These are phyloP conservation scores for Polyploca ridens DNA, from an alignment of 2,888 invertebrate species.

Conservation along the genomic window DNA sequence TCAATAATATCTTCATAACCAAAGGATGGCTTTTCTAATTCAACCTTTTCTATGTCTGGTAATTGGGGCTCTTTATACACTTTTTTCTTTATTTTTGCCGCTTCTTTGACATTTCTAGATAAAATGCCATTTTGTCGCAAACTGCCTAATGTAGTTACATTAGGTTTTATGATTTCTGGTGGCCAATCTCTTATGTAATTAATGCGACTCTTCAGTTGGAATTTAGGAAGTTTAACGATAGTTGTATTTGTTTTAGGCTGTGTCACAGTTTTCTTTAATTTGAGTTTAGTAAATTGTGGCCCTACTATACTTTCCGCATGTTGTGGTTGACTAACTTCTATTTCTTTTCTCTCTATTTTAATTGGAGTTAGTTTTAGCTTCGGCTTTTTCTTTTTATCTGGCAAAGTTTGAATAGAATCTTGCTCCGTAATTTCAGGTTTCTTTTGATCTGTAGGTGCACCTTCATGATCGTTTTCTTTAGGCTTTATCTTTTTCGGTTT, in stretches of 20 bases:
- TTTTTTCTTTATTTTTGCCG: constrained; percentile 85
- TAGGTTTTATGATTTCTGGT: constrained; percentile 80
- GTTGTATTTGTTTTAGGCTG: constrained; percentile 77
- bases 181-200: constrained; percentile 86
- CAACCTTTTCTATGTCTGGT: constrained; percentile 80
- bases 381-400: constrained; percentile 54
- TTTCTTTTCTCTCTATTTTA: constrained; percentile 86
- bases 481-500: constrained; percentile 18
- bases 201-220: constrained; percentile 89
- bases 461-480: constrained; percentile 30
- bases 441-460: constrained; percentile 33
- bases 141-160: constrained; percentile 82
- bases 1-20: constrained; percentile 78
- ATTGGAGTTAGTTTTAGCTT: constrained; percentile 76
- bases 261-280: constrained; percentile 86
- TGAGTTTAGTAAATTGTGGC: constrained; percentile 87
- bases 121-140: constrained; percentile 87
- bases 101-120: constrained; percentile 89
- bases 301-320: constrained; percentile 85
- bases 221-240: constrained; percentile 84
- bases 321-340: constrained; percentile 86
- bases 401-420: constrained; percentile 46
- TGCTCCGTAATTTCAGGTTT: constrained; percentile 34
- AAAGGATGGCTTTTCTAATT: constrained; percentile 84
- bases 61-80: constrained; percentile 83